Evolutionary conservation across 2,888 invertebrate genomes (phyloP).

Genomic region (Cheilosia vulpina): DNA sequence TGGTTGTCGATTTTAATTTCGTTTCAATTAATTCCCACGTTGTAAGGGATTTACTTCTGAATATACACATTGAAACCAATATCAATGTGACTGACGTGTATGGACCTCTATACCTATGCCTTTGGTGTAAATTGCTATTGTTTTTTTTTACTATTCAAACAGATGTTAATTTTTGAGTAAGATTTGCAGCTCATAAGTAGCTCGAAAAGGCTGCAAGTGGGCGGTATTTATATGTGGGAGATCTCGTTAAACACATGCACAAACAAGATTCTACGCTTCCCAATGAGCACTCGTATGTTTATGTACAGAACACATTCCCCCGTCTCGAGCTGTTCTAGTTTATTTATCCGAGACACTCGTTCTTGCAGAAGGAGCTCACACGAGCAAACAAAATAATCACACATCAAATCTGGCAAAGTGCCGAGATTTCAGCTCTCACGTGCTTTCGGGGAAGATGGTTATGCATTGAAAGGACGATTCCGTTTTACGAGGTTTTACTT

Average conservation of each 20-base stretch:
- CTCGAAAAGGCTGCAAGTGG: too few species aligned
- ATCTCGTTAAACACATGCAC: constrained; percentile 42
- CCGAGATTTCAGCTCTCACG: constrained; percentile 60
- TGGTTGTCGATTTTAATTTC: constrained; percentile 57
- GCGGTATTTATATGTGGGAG: too few species aligned
- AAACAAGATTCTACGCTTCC: constrained; percentile 27
- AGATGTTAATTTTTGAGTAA: too few species aligned
- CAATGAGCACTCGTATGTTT: constrained; percentile 27
- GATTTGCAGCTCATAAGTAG: too few species aligned
- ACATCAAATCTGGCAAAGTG: constrained; percentile 70
- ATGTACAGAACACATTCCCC: constrained; percentile 23
- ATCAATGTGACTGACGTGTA: not conserved
- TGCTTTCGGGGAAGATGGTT: not conserved
- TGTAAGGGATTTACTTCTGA: constrained; percentile 38
- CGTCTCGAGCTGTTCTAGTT: constrained; percentile 33
- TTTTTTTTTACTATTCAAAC: too few species aligned
- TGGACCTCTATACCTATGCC: too few species aligned
- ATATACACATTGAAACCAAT: constrained; percentile 21
- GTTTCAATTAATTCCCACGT: constrained; percentile 62
- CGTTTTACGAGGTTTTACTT: constrained; percentile 63
- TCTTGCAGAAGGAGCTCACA: constrained; percentile 36
- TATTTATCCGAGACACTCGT: constrained; percentile 57
- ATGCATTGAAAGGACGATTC: constrained; percentile 70
- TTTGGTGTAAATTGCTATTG: too few species aligned
- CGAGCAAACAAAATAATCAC: constrained; percentile 61